Evolutionary conservation across 2,888 invertebrate genomes (phyloP).

Genomic region (Luperina testacea): DNA sequence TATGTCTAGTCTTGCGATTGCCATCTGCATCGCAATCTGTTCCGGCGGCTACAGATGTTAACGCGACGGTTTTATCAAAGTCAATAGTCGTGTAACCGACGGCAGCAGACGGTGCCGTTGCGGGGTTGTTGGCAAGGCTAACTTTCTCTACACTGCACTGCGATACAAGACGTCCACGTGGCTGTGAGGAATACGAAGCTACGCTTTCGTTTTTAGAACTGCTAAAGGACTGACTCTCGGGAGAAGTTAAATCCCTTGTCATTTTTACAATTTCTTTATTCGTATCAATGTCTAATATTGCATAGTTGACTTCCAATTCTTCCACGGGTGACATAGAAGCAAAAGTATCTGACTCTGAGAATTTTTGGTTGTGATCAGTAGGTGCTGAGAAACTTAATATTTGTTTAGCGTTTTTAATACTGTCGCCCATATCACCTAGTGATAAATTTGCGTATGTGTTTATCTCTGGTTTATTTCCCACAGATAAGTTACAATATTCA

Average conservation of each 20-base stretch:
- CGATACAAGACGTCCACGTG: constrained; percentile 78
- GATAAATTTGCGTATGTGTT: constrained; percentile 86
- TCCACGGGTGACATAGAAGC: constrained; percentile 84
- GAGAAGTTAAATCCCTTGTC: constrained; percentile 75
- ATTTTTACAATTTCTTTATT: constrained; percentile 81
- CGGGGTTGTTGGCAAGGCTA: constrained; percentile 29
- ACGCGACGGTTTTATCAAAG: constrained; percentile 97
- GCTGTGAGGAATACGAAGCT: constrained; percentile 77
- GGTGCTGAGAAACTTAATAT: constrained; percentile 69
- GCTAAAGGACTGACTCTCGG: constrained; percentile 79
- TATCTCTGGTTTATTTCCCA: constrained; percentile 78
- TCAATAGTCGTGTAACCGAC: constrained; percentile 97
- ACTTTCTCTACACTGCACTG: constrained; percentile 81
- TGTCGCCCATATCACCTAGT: constrained; percentile 80
- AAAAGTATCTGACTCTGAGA: constrained; percentile 85
- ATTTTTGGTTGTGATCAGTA: constrained; percentile 79
- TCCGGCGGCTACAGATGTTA: constrained; percentile 94
- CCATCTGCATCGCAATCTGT: constrained; percentile 93
- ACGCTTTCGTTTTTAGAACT: constrained; percentile 81
- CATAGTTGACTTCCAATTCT: constrained; percentile 92
- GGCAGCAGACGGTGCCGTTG: constrained; percentile 88
- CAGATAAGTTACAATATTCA: constrained; percentile 82
- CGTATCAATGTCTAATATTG: constrained; percentile 93
- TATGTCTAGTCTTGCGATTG: constrained; percentile 94
- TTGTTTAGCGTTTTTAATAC: constrained; percentile 76